A percentile compares a stretch with the other conserved stretches of the same genome.
phyloP scores from a whole-genome alignment of 2,888 invertebrate species.

The Ptycholaimellus sp. region DNA sequence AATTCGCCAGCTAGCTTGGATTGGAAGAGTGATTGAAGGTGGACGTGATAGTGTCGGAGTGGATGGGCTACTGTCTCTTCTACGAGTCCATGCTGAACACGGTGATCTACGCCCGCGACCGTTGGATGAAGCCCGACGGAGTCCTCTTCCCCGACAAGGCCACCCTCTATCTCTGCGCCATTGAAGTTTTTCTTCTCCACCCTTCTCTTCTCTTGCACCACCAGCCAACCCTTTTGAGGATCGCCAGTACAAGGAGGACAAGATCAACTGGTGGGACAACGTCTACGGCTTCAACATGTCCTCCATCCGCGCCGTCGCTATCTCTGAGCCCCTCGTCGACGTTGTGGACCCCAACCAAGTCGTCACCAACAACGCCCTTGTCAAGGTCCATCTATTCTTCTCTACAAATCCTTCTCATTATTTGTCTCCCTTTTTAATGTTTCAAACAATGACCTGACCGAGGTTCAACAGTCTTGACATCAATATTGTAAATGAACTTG shows the following conservation, averaged over 20 bases:
- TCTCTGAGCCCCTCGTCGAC: conserved; percentile 90
- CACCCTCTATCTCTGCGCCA: conserved; percentile 62
- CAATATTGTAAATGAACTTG: too few relatives aligned
- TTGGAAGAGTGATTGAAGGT: conserved; percentile 34
- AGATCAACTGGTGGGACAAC: conserved; percentile 99
- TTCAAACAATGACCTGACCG: not conserved
- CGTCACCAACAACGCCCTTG: conserved; percentile 70
- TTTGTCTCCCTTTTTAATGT: not conserved
- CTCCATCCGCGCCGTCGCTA: conserved; percentile 84
- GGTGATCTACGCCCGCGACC: conserved; percentile 86
- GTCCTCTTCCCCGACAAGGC: conserved; percentile 77
- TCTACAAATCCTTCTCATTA: conserved; percentile 9
- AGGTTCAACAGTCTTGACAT: too few relatives aligned
- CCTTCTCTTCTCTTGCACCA: too few relatives aligned
- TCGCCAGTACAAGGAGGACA: conserved; percentile 96
- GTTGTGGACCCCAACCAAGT: conserved; percentile 96
- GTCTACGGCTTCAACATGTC: conserved; percentile 99
- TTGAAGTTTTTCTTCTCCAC: too few relatives aligned
- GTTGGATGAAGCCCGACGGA: conserved; percentile 61
- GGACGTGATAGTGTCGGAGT: conserved; percentile 64
- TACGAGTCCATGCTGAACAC: conserved; percentile 99
- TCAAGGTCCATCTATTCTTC: too few relatives aligned
- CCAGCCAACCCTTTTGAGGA: too few relatives aligned
- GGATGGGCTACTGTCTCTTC: conserved; percentile 70
- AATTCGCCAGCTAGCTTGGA: not conserved